Conservation (phyloP, 2,797 vertebrate genomes). For the Cyclura pinguis region DNA sequence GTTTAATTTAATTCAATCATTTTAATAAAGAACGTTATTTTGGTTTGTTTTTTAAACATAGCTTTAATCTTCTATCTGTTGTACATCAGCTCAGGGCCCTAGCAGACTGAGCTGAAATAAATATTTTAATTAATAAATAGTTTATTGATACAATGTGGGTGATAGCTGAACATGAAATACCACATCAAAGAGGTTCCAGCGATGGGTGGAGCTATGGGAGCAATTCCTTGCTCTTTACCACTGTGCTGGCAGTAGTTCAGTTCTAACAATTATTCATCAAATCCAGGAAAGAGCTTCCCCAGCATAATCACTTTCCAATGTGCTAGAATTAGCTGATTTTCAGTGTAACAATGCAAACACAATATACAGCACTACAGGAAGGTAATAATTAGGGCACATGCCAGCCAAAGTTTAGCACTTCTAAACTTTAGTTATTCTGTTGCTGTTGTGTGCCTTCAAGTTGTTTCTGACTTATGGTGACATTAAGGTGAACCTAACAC, state of each 20-base stretch:
- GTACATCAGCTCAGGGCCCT: too few species aligned
- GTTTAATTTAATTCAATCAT: too few species aligned
- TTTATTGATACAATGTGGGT: neutral
- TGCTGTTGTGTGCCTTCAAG: too few species aligned
- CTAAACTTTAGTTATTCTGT: neutral
- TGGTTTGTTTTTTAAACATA: too few species aligned
- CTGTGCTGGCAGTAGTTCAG: neutral
- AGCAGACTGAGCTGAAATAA: too few species aligned
- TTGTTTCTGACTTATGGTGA: too few species aligned
- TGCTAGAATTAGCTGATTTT: slow-evolving; percentile 4
- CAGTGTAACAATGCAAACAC: neutral
- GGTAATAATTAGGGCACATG: neutral
- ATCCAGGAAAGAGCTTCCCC: neutral
- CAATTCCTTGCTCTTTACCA: neutral
- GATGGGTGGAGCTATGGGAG: neutral
- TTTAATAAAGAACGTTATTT: too few species aligned
- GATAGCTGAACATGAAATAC: neutral
- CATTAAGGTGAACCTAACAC: too few species aligned
- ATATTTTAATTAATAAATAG: too few species aligned
- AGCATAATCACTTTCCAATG: neutral
- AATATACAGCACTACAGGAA: neutral
- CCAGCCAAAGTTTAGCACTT: neutral
- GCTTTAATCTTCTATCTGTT: too few species aligned
- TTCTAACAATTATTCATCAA: neutral
- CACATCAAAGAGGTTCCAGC: neutral